phyloP scores from a whole-genome alignment of 64 coral and sea anemone genomes.

The Montipora foliosa region DNA sequence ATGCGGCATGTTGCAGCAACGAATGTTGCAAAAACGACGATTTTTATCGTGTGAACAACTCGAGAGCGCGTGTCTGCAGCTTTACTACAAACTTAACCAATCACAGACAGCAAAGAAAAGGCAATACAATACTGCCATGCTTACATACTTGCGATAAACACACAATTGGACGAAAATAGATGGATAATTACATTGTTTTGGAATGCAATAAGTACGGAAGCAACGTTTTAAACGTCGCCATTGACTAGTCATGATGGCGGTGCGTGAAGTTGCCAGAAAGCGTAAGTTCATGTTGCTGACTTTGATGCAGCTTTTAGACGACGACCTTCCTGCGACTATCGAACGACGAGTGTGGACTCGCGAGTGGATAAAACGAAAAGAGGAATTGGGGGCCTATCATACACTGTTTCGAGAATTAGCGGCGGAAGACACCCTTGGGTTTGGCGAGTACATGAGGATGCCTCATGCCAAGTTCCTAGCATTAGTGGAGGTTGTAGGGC shows the following conservation, averaged over 20 bases:
- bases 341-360: too few species aligned
- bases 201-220: slow-evolving; percentile 30
- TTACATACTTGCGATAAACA: slow-evolving; percentile 23
- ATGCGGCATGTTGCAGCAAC: slow-evolving; percentile 54
- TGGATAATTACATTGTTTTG: slow-evolving; percentile 49
- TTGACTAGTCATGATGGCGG: not conserved
- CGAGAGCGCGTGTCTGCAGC: slow-evolving; percentile 17
- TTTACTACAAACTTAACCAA: slow-evolving; percentile 26
- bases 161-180: slow-evolving; percentile 53
- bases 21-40: slow-evolving; percentile 46
- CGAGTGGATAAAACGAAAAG: too few species aligned
- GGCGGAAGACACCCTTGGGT: too few species aligned
- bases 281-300: too few species aligned
- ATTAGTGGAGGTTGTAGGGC: too few species aligned
- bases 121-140: slow-evolving; percentile 14
- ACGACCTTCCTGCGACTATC: too few species aligned
- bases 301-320: too few species aligned
- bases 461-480: too few species aligned
- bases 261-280: not conserved
- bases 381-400: too few species aligned
- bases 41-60: slow-evolving; percentile 46
- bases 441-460: too few species aligned
- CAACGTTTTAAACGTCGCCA: slow-evolving; percentile 5
- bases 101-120: slow-evolving; percentile 21
- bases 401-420: too few species aligned